Evolutionary conservation across 2,888 invertebrate genomes (phyloP), one percentile per base, ranked within the genome.

Genomic region (Scrobipalpa atriplicella): DNA sequence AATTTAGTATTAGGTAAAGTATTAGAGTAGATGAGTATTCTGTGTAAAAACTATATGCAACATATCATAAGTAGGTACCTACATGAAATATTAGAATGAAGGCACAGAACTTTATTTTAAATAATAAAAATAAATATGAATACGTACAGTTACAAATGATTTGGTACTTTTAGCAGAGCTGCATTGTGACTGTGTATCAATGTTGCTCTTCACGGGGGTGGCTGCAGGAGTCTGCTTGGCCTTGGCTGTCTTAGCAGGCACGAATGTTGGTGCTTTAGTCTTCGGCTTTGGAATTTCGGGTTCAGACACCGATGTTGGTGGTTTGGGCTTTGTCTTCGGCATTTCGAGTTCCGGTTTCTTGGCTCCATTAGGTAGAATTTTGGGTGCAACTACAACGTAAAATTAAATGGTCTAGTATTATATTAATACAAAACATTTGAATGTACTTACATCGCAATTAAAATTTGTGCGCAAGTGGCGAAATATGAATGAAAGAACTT

Each of bases 81-180:
- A n/a, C n/a, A n/a, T n/a, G n/a, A n/a, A n/a, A n/a, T n/a, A n/a
- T n/a, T 29, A 5, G 29, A 29, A 29, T 29, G 29, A 29, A 29
- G 2, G 5, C 29, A 29, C 5, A 29, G 5, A n/a, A n/a, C n/a
- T 29, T 29, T 29, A 29, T 2, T 29, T 3, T 29, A 29, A 29
- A 29, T 3, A 43, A 19, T n/a, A n/a, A n/a, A n/a, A n/a, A n/a
- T n/a, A n/a, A n/a, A n/a, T n/a, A n/a, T n/a, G n/a, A 8, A 60
- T 69, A 80, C 87, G 83, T 80, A 92, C 92, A 0, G 91, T 92
- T 36, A 81, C 81, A 78, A 91, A 89, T 21, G 90, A 89, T 75
- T 82, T 87, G 13, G 82, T 72, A 72, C 89, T 92, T 61, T 77
- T 79, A 41, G 74, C 66, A 11, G 89, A 89, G 74, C 90, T 87